phyloP scores from a whole-genome alignment of 2,113 vertebrate species.

The Tichodroma muraria region DNA sequence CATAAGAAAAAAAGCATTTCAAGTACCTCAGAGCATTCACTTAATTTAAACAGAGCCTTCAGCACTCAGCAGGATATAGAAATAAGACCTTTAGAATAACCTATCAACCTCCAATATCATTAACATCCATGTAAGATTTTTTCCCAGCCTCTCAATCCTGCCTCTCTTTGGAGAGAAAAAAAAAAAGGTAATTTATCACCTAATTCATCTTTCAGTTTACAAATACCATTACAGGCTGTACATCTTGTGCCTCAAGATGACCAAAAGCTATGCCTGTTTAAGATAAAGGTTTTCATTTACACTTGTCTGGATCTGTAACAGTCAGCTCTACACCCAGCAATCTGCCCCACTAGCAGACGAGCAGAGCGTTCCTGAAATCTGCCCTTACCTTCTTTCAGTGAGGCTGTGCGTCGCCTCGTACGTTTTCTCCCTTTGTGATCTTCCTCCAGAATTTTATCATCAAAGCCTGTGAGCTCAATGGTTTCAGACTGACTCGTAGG shows the following conservation, averaged over 20 bases:
- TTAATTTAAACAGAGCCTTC: neutral
- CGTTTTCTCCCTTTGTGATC: constrained; percentile 88
- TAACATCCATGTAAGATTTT: neutral
- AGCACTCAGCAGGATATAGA: neutral
- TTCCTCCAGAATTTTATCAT: constrained; percentile 93
- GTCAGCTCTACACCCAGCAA: neutral
- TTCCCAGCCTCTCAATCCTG: neutral
- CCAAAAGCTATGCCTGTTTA: neutral
- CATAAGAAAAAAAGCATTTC: neutral
- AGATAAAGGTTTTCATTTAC: neutral
- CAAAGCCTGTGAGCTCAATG: constrained; percentile 95
- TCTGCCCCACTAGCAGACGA: fast-evolving
- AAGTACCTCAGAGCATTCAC: neutral
- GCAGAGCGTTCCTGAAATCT: neutral
- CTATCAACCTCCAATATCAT: neutral
- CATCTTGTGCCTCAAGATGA: neutral
- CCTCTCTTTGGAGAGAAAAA: neutral
- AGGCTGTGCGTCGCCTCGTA: constrained; percentile 79
- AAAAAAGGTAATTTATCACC: neutral
- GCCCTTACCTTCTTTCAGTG: constrained; percentile 83
- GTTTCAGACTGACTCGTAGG: constrained; percentile 98
- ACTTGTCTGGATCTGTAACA: neutral
- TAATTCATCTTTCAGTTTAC: neutral
- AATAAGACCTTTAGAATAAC: neutral
- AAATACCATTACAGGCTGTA: neutral